These are phyloP conservation scores for Scytalopus superciliaris DNA, from an alignment of 2,113 vertebrate genomes.

Conservation along the genomic window DNA sequence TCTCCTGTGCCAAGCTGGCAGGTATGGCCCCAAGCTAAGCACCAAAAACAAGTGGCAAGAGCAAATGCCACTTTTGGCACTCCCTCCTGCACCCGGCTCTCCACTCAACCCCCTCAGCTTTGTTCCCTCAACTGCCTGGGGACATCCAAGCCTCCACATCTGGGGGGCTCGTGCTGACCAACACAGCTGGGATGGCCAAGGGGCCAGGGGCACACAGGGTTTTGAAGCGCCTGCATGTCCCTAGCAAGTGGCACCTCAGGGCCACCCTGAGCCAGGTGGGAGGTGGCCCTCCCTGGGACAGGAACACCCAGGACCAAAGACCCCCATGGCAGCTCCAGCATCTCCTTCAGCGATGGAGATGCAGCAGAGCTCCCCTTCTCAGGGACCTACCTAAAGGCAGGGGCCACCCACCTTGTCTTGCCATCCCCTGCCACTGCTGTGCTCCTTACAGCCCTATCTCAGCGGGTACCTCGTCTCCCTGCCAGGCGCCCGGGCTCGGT, in stretches of 20 bases:
- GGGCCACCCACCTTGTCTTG: fast-evolving
- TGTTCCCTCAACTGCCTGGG: fast-evolving
- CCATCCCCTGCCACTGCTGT: fast-evolving
- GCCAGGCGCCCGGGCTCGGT: fast-evolving
- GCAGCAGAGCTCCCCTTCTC: background rate
- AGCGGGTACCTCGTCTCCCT: background rate
- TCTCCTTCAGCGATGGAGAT: background rate
- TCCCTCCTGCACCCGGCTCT: background rate
- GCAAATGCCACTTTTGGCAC: background rate
- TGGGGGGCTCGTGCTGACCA: background rate
- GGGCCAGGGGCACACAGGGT: background rate
- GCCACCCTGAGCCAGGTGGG: fast-evolving
- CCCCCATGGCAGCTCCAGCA: fast-evolving
- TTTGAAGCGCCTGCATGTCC: background rate
- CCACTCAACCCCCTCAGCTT: background rate
- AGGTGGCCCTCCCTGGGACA: background rate
- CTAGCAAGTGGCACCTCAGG: fast-evolving
- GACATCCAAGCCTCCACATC: background rate
- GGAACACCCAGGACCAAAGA: background rate
- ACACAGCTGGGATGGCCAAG: fast-evolving
- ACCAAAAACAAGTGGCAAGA: background rate
- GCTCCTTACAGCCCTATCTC: background rate
- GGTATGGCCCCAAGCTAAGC: background rate
- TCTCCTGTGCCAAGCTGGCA: background rate
- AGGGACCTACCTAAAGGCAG: background rate